A percentile compares a stretch with the other conserved stretches of the same genome.
Conservation (phyloP, 2,888 invertebrate species). For the Caenorhabditis drosophilae region DNA sequence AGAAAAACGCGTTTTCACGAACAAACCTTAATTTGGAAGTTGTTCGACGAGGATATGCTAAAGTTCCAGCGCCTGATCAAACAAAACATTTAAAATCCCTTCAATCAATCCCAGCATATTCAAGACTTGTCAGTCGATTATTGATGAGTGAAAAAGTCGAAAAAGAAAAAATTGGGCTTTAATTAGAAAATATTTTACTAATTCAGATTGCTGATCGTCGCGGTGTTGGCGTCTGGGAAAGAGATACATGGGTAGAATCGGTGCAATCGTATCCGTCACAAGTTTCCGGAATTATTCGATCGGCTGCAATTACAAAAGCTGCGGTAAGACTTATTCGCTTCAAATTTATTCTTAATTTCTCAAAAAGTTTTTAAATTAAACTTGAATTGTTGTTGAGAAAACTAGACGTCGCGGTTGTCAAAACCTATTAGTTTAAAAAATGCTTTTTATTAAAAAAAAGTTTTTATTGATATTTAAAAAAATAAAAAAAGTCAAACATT, state of each 20-base stretch:
- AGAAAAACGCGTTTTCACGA: constrained; percentile 57
- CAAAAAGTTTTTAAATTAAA: no score
- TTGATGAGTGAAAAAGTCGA: constrained; percentile 64
- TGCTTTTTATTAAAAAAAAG: neutral
- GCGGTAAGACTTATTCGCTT: constrained; percentile 47
- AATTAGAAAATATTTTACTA: neutral
- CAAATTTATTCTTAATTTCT: no score
- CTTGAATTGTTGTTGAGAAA: no score
- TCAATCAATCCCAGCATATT: constrained; percentile 64
- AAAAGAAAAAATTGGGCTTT: neutral
- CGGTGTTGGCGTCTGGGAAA: constrained; percentile 69
- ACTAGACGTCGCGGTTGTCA: no score
- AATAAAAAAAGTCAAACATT: no score
- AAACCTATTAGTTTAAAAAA: no score
- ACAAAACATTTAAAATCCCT: constrained; percentile 60
- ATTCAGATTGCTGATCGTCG: constrained; percentile 64
- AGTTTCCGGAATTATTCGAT: constrained; percentile 54
- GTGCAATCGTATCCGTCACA: constrained; percentile 63
- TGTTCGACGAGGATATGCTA: constrained; percentile 67
- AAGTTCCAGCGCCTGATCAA: constrained; percentile 62
- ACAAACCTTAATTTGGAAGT: constrained; percentile 67
- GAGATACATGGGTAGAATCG: constrained; percentile 66
- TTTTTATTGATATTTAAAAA: no score
- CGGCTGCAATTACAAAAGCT: constrained; percentile 62
- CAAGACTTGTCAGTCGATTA: constrained; percentile 63